Conservation (phyloP, 1,140 invertebrate genomes). For the Gryllus bimaculatus region DNA sequence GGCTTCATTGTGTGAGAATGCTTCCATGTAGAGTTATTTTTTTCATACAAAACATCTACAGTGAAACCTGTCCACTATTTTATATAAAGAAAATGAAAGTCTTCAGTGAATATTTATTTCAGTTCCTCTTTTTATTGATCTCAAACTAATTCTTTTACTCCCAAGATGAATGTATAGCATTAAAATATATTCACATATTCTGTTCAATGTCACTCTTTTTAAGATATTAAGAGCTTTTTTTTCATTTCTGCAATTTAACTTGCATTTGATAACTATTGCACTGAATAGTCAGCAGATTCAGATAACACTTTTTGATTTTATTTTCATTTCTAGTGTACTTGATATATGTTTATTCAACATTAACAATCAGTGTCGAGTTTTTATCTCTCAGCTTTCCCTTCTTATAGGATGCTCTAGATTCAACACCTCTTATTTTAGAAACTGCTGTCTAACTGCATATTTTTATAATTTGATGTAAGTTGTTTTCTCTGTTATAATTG, state of each 20-base stretch:
- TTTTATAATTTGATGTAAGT: constrained; percentile 24
- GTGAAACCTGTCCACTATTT: not conserved
- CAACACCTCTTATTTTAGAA: constrained; percentile 23
- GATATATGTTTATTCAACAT: not conserved
- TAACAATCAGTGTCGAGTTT: constrained; percentile 16
- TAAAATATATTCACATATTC: not conserved
- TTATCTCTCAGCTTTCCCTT: constrained; percentile 20
- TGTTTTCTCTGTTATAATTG: constrained; percentile 23
- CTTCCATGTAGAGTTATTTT: not conserved
- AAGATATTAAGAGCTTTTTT: not conserved
- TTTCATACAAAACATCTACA: not conserved
- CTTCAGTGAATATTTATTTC: not conserved
- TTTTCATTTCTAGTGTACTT: not conserved
- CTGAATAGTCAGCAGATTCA: not conserved
- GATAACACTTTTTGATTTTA: not conserved
- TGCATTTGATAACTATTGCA: not conserved
- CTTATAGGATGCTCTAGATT: constrained; percentile 22
- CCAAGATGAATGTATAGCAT: too few relatives aligned
- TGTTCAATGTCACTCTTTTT: not conserved
- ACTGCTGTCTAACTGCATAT: constrained; percentile 22
- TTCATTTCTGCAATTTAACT: not conserved
- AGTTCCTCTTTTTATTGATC: not conserved
- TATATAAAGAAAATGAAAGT: not conserved
- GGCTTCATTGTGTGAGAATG: not conserved
- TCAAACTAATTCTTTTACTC: too few relatives aligned